Conservation (phyloP, 1,140 invertebrate species). For the Orchesella cincta region DNA sequence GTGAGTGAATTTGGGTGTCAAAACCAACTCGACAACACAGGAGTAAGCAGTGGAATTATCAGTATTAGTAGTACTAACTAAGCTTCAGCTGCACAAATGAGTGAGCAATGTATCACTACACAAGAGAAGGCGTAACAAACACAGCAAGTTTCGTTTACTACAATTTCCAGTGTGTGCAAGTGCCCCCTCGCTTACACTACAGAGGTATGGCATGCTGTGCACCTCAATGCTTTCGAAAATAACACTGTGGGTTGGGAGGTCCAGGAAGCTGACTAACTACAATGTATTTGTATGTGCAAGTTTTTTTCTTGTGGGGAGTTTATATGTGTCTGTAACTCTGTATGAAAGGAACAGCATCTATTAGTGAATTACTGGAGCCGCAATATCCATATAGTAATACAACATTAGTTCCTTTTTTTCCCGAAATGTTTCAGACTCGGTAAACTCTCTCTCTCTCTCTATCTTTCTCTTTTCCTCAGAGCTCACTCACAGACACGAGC, state of each 20-base stretch:
- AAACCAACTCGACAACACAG: conserved; percentile 23
- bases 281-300: too few relatives aligned
- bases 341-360: not conserved
- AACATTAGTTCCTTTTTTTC: not conserved
- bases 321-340: not conserved
- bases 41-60: conserved; percentile 14
- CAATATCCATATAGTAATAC: not conserved
- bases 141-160: too few relatives aligned
- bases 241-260: not conserved
- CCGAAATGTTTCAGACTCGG: not conserved
- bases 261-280: too few relatives aligned
- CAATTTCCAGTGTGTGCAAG: too few relatives aligned
- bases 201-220: too few relatives aligned
- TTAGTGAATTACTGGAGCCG: conserved; percentile 14
- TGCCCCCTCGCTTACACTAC: too few relatives aligned
- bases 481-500: too few relatives aligned
- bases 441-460: not conserved
- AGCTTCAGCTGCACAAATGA: not conserved
- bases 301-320: too few relatives aligned
- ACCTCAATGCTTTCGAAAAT: not conserved
- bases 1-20: conserved; percentile 6
- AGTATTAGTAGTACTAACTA: conserved; percentile 14
- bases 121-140: not conserved
- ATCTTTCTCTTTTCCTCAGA: not conserved
- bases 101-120: not conserved